Percentiles rank a stretch among this genome's conserved stretches.
phyloP scores from a whole-genome alignment of 2,888 invertebrate species.

The Trypoxylon attenuatum region DNA sequence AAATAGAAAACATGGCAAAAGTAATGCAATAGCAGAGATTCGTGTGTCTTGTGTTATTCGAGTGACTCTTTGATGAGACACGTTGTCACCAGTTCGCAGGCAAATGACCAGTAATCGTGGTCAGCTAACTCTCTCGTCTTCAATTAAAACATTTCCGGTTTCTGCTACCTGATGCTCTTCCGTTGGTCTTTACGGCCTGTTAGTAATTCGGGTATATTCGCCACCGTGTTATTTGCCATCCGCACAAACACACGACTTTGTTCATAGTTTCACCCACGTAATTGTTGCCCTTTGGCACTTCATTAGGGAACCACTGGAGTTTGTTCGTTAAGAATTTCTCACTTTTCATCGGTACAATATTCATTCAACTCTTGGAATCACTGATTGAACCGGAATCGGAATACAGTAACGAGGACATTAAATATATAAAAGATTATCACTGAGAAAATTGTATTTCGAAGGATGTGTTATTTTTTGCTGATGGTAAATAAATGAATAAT shows the following conservation, averaged over 20 bases:
- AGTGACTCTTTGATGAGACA: slow-evolving; percentile 21
- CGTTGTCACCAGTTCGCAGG: background rate
- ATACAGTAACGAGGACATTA: no score
- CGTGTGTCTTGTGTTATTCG: background rate
- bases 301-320: no score
- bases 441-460: no score
- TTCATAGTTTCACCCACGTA: background rate
- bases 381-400: no score
- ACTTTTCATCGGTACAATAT: no score
- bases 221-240: slow-evolving; percentile 15
- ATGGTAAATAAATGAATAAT: background rate
- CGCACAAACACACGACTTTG: background rate
- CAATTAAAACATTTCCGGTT: slow-evolving; percentile 43
- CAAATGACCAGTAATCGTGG: background rate
- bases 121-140: slow-evolving; percentile 4
- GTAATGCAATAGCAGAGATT: background rate
- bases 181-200: background rate
- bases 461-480: no score
- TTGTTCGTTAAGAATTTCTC: no score
- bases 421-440: no score
- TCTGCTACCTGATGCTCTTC: slow-evolving; percentile 24
- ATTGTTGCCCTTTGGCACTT: background rate
- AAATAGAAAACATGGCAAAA: no score
- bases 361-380: no score
- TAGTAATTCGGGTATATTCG: background rate